Conservation (phyloP, 2,797 vertebrate genomes). For the Acipenser oxyrinchus region DNA sequence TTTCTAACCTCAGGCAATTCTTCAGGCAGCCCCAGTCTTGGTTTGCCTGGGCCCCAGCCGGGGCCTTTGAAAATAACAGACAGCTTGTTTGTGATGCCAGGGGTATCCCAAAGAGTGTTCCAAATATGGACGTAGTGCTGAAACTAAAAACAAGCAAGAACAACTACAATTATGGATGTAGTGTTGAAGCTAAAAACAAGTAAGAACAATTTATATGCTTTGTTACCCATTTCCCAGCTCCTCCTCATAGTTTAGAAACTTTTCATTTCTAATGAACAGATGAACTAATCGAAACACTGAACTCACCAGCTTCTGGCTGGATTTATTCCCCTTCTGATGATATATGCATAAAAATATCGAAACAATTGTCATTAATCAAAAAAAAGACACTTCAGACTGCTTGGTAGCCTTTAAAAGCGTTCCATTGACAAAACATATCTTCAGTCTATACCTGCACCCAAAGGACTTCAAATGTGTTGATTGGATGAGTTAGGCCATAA, state of each 20-base stretch:
- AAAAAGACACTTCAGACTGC: too few species aligned
- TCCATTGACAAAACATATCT: neutral
- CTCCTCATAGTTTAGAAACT: too few species aligned
- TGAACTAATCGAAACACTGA: too few species aligned
- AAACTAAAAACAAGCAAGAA: conserved; percentile 50
- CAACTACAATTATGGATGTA: conserved; percentile 60
- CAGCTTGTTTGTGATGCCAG: conserved; percentile 69
- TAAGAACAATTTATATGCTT: conserved; percentile 11
- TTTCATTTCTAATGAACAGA: too few species aligned
- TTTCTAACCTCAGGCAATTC: conserved; percentile 68
- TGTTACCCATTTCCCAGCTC: too few species aligned
- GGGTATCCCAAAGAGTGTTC: conserved; percentile 58
- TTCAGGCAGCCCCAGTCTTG: conserved; percentile 70
- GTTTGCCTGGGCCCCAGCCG: conserved; percentile 82
- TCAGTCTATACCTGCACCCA: conserved; percentile 66
- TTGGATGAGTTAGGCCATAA: conserved; percentile 76
- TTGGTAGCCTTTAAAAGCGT: conserved; percentile 28
- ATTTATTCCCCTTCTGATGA: too few species aligned
- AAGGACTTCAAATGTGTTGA: conserved; percentile 77
- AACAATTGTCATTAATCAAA: too few species aligned
- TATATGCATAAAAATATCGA: too few species aligned
- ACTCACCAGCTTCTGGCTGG: too few species aligned
- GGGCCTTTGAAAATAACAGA: conserved; percentile 82
- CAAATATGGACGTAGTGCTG: conserved; percentile 72
- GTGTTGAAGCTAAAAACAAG: conserved; percentile 64